Evolutionary conservation across 1,140 invertebrate species (phyloP), one percentile per base, ranked within the genome.

Genomic region (Pristionchus pacificus): DNA sequence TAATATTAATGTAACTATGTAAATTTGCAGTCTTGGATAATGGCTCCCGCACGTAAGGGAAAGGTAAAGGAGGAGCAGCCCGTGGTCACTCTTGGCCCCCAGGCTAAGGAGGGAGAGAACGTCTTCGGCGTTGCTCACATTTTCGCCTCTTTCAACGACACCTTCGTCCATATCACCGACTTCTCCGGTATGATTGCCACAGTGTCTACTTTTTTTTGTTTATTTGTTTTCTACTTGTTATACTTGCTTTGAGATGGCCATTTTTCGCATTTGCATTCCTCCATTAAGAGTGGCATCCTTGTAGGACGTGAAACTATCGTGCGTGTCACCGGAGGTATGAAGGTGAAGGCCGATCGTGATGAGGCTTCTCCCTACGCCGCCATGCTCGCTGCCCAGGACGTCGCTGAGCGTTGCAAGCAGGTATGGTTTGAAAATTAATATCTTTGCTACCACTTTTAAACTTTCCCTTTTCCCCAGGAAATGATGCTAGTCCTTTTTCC

Each of bases 311-410:
- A 99, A 91, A 99, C 96, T 1, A 98, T 99, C 83, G 92, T 92
- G 70, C 89, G 95, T 83, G 92, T 99, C 33, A 99, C 97, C 82
- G 97, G 97, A 85, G 97, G 97, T 71, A 99, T 99, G 97, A 98
- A 98, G 88, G 97, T 99, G 0, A 99, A 98, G 86, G 96, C 96
- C 82, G 97, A 99, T 88, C 90, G 97, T 88, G 97, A 99, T 88
- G 97, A 99, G 87, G 93, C 95, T 79, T 98, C 95, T 31, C 97
- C 97, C 19, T 99, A 99, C 84, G 97, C 96, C 84, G 96, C 96
- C 90, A 98, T 99, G 96, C 95, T 99, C 87, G 97, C 97, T 84
- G 95, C 96, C 77, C 96, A 98, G 90, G 97, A 99, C 89, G 97
- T 98, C 70, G 94, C 96, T 83, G 97, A 98, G 85, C 96, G 95